phyloP scores from a whole-genome alignment of 2,888 invertebrate genomes.

The Pomacea canaliculata region DNA sequence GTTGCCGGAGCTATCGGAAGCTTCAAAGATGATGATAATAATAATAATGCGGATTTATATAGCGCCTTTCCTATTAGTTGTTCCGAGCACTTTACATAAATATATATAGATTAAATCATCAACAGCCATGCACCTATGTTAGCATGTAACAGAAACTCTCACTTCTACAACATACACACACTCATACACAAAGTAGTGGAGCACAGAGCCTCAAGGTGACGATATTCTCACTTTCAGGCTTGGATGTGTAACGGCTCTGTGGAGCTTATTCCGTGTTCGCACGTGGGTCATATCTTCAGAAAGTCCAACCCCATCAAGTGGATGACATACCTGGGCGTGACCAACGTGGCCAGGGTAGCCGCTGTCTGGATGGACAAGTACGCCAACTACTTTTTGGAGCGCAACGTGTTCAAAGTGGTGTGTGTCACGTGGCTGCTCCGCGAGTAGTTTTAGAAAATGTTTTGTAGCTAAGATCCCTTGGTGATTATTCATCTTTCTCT shows the following conservation, averaged over 20 bases:
- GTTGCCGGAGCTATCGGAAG: too few species aligned
- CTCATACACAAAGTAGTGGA: too few species aligned
- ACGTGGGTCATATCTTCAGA: constrained; percentile 96
- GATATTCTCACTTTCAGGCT: constrained; percentile 73
- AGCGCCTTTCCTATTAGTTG: too few species aligned
- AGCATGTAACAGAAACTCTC: too few species aligned
- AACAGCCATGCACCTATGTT: too few species aligned
- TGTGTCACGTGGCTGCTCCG: not conserved
- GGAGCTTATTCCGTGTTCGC: constrained; percentile 92
- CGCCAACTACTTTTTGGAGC: constrained; percentile 66
- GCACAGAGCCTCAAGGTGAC: too few species aligned
- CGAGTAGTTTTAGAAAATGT: too few species aligned
- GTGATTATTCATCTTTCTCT: not conserved
- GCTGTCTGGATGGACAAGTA: constrained; percentile 98
- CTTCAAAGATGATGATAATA: not conserved
- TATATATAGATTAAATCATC: too few species aligned
- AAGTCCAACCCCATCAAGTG: constrained; percentile 85
- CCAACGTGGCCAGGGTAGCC: constrained; percentile 91
- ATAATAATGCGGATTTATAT: too few species aligned
- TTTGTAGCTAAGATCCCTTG: not conserved
- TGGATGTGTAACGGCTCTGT: constrained; percentile 98
- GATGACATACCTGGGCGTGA: constrained; percentile 87
- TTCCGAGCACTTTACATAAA: too few species aligned
- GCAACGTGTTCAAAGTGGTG: constrained; percentile 32
- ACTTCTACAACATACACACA: too few species aligned